Conservation (phyloP, 2,797 vertebrate genomes). For the Eulemur albifrons region DNA sequence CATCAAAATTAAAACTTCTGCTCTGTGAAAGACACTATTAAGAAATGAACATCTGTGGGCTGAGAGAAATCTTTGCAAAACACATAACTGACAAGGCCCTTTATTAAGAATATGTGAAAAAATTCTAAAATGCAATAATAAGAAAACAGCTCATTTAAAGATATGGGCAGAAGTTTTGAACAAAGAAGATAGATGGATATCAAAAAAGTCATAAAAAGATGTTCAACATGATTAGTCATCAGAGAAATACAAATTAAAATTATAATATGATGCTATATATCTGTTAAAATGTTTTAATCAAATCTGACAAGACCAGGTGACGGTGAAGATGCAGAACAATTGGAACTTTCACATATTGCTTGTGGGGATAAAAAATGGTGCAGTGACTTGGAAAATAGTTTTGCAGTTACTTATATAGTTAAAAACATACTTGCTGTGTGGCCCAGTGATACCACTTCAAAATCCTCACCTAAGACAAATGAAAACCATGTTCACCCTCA, state of each 20-base stretch:
- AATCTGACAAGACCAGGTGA: not conserved
- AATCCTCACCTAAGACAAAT: not conserved
- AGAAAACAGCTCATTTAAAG: not conserved
- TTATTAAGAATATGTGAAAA: not conserved
- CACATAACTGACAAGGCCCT: not conserved
- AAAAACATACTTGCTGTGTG: not conserved
- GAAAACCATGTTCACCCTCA: not conserved
- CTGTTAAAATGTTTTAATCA: not conserved
- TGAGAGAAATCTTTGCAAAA: not conserved
- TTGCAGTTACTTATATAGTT: not conserved
- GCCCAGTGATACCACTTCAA: not conserved
- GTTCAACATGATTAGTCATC: not conserved
- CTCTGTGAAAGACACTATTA: not conserved
- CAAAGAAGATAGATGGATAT: not conserved
- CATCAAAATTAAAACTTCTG: not conserved
- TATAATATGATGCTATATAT: not conserved
- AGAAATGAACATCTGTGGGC: not conserved
- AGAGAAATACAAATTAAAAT: slow-evolving; percentile 16
- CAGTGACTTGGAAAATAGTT: not conserved
- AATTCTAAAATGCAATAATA: not conserved
- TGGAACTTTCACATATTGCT: not conserved
- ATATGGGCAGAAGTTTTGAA: not conserved
- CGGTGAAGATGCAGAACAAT: not conserved
- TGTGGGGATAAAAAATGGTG: not conserved
- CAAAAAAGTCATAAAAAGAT: not conserved